Base-by-base conservation (phyloP, 2,888 invertebrate genomes). In the Drosophila limbata region DNA sequence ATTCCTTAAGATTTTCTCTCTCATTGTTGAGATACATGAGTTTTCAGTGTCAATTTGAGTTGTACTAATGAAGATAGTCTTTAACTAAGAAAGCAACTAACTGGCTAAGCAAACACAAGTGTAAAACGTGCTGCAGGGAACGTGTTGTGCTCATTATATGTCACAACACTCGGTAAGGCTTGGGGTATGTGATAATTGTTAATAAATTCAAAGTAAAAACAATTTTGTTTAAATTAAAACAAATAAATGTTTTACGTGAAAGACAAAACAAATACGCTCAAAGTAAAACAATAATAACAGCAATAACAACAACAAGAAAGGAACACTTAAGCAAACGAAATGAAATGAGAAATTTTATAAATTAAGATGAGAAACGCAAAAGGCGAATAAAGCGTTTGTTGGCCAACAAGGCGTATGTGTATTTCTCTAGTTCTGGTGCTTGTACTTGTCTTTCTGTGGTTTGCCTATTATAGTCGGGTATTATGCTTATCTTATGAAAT, bases 321-420 rank as follows among this genome's bases (percentile, higher is more conserved):
- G 75, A 86, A 84, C 87, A 84, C 77, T 81, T 86, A 84, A 84
- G 47, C 84, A 86, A 86, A 86, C 77, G 70, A 61, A 74, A 60
- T 51, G 53, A 62, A 61, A 60, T 45, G 45, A 53, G 60, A 65
- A 66, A 65, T 53, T 45, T 66, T 57, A 71, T 67, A 28, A 59
- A 73, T 63, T 52, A 51, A 60, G 40, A 64, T 42, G 55, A 47
- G 52, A 63, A 62, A 63, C 48, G 52, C 33, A 50, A 69, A 62
- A 60, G 48, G 59, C 19, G 62, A 78, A 60, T 50, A 53, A 61
- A 48, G 42, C 47, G 62, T 47, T 67, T 69, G 69, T 60, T 76
- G 79, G 70, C 69, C 56, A 53, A 73, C 84, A 69, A 42, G 76
- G 69, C 80, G 84, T 82, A 81, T 84, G 79, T 65, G 69, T 61